Percentiles rank a stretch among this genome's conserved stretches.
Evolutionary conservation across 1,140 invertebrate genomes (phyloP).

Genomic region (Zaprionus inermis): DNA sequence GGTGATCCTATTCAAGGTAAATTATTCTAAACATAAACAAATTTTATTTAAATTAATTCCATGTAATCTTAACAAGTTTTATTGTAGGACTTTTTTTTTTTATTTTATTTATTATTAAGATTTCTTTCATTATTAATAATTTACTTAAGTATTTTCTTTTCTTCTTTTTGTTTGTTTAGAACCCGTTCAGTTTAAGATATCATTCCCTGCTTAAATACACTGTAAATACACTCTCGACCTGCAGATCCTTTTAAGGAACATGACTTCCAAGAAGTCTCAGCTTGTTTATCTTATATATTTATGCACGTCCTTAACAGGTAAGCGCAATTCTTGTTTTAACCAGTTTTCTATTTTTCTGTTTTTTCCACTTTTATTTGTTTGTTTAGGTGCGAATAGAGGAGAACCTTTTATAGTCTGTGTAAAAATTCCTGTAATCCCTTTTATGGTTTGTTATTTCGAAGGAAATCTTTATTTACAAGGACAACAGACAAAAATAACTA

Average conservation of each 20-base stretch:
- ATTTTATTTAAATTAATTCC: too few relatives aligned
- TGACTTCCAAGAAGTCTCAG: background rate
- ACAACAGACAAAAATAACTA: background rate
- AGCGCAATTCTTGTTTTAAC: background rate
- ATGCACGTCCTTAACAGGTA: background rate
- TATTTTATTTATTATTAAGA: too few relatives aligned
- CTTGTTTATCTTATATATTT: background rate
- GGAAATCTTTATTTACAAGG: background rate
- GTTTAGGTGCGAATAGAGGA: background rate
- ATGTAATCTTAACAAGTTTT: too few relatives aligned
- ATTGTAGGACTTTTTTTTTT: too few relatives aligned
- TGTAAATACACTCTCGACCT: too few relatives aligned
- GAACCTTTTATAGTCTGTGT: background rate
- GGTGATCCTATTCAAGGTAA: too few relatives aligned
- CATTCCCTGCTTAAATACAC: too few relatives aligned
- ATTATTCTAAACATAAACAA: too few relatives aligned
- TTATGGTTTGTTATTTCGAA: background rate
- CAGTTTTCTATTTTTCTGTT: background rate
- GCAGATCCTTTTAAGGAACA: background rate
- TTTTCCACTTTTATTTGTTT: background rate
- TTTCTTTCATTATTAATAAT: too few relatives aligned
- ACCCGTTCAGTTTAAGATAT: too few relatives aligned
- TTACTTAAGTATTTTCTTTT: too few relatives aligned
- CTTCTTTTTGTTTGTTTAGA: too few relatives aligned
- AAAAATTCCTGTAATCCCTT: background rate